These are phyloP conservation scores for Scomberomorus guttatus DNA, from an alignment of 2,797 vertebrate genomes.

Conservation along the genomic window DNA sequence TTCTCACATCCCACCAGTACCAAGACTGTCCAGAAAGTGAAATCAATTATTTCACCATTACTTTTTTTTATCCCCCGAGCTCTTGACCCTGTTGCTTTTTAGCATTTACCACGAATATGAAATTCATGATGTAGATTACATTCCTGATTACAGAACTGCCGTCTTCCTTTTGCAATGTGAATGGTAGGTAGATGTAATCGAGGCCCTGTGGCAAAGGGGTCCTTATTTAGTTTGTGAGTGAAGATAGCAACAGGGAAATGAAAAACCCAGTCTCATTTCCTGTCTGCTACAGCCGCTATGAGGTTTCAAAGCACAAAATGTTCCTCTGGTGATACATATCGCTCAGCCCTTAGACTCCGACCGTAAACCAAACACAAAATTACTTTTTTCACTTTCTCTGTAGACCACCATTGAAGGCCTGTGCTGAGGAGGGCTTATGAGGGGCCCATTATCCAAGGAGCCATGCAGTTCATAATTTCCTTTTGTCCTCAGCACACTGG, in stretches of 20 bases:
- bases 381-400: constrained; percentile 67
- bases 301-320: constrained; percentile 80
- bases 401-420: constrained; percentile 48
- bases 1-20: constrained; percentile 58
- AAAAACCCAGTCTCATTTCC: constrained; percentile 88
- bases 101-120: constrained; percentile 84
- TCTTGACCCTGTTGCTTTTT: constrained; percentile 77
- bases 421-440: constrained; percentile 42
- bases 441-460: constrained; percentile 59
- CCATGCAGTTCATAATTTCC: constrained; percentile 69
- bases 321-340: constrained; percentile 84
- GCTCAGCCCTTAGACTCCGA: constrained; percentile 74
- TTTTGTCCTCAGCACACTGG: constrained; percentile 53
- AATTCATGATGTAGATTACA: constrained; percentile 85
- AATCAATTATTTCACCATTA: constrained; percentile 81
- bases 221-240: constrained; percentile 83
- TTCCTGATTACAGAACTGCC: constrained; percentile 80
- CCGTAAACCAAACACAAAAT: constrained; percentile 80
- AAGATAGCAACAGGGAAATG: constrained; percentile 86
- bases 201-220: constrained; percentile 71
- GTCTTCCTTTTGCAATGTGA: constrained; percentile 76
- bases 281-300: constrained; percentile 76
- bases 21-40: constrained; percentile 61
- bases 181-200: constrained; percentile 83
- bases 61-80: constrained; percentile 31